Base-by-base conservation (phyloP, 2,113 vertebrate genomes). In the Tychaedon coryphoeus region DNA sequence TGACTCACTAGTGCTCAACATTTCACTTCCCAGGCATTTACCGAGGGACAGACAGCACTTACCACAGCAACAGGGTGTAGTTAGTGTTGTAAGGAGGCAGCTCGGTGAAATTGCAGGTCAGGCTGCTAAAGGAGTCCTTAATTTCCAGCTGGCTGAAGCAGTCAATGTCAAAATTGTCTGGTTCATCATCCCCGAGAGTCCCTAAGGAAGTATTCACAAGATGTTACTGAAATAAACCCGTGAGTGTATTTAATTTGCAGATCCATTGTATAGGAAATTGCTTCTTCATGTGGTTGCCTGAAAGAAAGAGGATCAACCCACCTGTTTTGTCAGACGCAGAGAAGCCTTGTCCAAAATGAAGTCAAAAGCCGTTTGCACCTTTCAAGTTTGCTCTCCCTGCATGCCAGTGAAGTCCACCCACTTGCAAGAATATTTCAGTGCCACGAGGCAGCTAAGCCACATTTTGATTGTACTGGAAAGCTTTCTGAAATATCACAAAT, bases 71-170 rank as follows among this genome's bases (percentile, higher is more conserved):
- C 64, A 98, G 54, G 29, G 62, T 76, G 64, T 97, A 86, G 50
- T 95, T 92, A 71, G 95, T 96, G 74, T 91, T 96, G 50, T 96
- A 96, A 94, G 91, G 19, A 25, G 94, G 74, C 12, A 82, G 34
- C 45, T 96, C 94, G 0, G 97, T 96, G 56, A 98, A 96, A 60
- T 87, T 86, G 90, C 98, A 98, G 36, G 92, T 97, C 73, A 98
- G 76, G 19, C 91, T 91, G 86, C 98, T 96, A 10, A 95, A 78
- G 33, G 47, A 56, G 25, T 94, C 78, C 10, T 69, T 29, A 45
- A 97, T 91, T 54, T 93, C 95, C 75, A 98, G 45, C 82, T 97
- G 98, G 75, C 96, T 96, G 58, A 97, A 96, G 87, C 98, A 98
- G 8, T 96, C 80, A 28, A 98, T 96, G 7, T 97, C 94, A 53